phyloP scores from a whole-genome alignment of 2,797 vertebrate genomes.

The Galaxias olidus region DNA sequence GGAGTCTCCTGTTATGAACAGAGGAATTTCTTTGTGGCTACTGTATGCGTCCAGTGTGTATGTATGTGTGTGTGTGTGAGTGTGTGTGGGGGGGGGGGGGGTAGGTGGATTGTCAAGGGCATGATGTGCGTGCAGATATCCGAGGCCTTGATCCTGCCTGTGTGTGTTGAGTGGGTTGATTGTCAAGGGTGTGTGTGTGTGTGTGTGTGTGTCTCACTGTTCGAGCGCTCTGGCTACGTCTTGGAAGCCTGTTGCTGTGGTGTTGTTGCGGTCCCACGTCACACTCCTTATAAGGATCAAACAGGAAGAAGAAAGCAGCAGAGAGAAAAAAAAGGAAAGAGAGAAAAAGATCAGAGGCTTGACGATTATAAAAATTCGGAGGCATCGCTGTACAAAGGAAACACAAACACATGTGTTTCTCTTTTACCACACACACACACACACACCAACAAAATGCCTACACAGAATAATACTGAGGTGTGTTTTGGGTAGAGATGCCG shows the following conservation, averaged over 20 bases:
- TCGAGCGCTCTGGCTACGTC: conserved; percentile 88
- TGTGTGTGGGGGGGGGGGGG: no score
- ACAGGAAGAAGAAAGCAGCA: conserved; percentile 8
- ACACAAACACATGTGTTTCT: background rate
- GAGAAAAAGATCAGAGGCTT: background rate
- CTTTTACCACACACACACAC: conserved; percentile 4
- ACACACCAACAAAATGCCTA: background rate
- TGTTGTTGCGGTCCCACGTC: conserved; percentile 90
- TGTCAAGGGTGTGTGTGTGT: conserved; percentile 2
- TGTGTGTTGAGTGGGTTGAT: background rate
- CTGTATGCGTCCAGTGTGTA: no score
- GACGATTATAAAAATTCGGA: no score
- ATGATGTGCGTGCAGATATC: background rate
- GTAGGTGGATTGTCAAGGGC: background rate
- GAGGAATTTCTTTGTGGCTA: background rate
- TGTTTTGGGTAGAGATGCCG: no score
- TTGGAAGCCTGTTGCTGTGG: conserved; percentile 85
- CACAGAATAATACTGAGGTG: no score
- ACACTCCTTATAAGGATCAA: conserved; percentile 78
- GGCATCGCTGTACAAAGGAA: no score
- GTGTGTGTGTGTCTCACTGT: conserved; percentile 78
- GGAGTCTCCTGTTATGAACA: no score
- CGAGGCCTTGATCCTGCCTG: no score
- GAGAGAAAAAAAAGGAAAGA: background rate
- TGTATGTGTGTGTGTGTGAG: no score